Conservation (phyloP, 1,140 invertebrate species). For the roundworm (Caenorhabditis elegans) region WBcel235 BX284603.4:1578001-1578500, state of each 20-base stretch:
- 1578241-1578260: too few species aligned
- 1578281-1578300: neutral
- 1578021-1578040: too few species aligned
- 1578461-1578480: neutral
- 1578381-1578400: neutral
- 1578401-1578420: slow-evolving; percentile 13
- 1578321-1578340: neutral
- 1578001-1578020: too few species aligned
- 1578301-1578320: neutral
- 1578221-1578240: too few species aligned
- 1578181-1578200: neutral
- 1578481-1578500: neutral
- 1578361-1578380: neutral
- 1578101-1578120: too few species aligned
- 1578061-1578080: too few species aligned
- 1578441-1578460: neutral
- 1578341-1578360: neutral
- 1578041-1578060: too few species aligned
- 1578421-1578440: neutral
- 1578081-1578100: too few species aligned
- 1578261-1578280: too few species aligned
- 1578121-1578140: neutral
- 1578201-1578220: too few species aligned
- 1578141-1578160: neutral
- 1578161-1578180: neutral